phyloP scores from a whole-genome alignment of 2,113 vertebrate species.

The Heterotilapia buettikoferi region DNA sequence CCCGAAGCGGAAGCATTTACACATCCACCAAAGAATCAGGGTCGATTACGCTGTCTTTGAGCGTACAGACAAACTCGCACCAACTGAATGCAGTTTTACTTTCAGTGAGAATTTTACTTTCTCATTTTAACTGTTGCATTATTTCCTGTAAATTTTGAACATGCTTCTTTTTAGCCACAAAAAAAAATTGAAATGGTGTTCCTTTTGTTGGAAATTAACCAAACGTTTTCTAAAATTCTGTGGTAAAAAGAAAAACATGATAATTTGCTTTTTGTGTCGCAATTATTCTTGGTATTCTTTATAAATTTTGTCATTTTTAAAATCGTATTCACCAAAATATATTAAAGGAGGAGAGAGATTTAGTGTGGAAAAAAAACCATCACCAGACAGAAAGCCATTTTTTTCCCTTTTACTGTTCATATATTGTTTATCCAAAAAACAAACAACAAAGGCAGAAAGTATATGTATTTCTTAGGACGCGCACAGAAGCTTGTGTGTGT shows the following conservation, averaged over 20 bases:
- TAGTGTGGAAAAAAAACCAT: background rate
- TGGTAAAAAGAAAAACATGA: background rate
- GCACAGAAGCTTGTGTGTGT: background rate
- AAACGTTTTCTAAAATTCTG: background rate
- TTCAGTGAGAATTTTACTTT: background rate
- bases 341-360: background rate
- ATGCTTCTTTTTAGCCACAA: background rate
- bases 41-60: conserved; percentile 23
- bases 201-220: background rate
- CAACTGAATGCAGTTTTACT: background rate
- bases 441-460: background rate
- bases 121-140: background rate
- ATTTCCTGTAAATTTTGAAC: background rate
- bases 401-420: background rate
- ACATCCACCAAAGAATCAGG: conserved; percentile 24
- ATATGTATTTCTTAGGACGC: conserved; percentile 26
- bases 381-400: background rate
- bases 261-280: background rate
- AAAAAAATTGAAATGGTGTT: background rate
- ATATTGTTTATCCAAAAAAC: background rate
- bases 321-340: background rate
- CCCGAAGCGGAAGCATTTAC: conserved; percentile 36
- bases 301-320: background rate
- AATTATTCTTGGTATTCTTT: background rate
- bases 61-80: background rate